Conservation (phyloP, 1,140 invertebrate species). For the Drosophila sp. region DNA sequence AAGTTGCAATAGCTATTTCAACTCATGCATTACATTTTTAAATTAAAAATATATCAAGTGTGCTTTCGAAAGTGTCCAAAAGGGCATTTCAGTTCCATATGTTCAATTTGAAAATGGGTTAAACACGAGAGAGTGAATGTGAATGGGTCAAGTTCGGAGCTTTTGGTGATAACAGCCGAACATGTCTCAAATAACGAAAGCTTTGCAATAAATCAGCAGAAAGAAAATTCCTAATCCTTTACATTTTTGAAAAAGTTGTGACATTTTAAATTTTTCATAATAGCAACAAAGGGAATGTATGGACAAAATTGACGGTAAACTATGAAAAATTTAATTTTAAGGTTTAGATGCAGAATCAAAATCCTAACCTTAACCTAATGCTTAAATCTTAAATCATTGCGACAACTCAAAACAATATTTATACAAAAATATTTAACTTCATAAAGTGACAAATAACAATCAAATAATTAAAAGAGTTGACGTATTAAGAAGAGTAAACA, state of each 20-base stretch:
- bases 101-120: no score
- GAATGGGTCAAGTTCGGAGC: slow-evolving; percentile 47
- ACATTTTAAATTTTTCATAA: no score
- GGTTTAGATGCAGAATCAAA: no score
- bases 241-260: no score
- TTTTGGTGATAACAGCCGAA: slow-evolving; percentile 24
- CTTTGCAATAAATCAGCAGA: slow-evolving; percentile 54
- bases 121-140: slow-evolving; percentile 5
- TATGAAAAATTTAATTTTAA: no score
- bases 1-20: background rate
- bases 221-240: background rate
- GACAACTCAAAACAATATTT: no score
- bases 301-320: no score
- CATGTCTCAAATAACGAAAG: slow-evolving; percentile 6
- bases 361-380: background rate
- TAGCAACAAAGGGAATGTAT: no score
- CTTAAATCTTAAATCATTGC: no score
- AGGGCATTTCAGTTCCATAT: background rate
- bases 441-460: no score
- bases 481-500: slow-evolving; percentile 1
- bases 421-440: no score
- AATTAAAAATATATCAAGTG: slow-evolving; percentile 8
- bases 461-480: background rate
- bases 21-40: slow-evolving; percentile 2
- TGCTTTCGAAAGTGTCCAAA: background rate